Base-by-base conservation (phyloP, 1,140 invertebrate genomes). In the Parapsyche elsis region DNA sequence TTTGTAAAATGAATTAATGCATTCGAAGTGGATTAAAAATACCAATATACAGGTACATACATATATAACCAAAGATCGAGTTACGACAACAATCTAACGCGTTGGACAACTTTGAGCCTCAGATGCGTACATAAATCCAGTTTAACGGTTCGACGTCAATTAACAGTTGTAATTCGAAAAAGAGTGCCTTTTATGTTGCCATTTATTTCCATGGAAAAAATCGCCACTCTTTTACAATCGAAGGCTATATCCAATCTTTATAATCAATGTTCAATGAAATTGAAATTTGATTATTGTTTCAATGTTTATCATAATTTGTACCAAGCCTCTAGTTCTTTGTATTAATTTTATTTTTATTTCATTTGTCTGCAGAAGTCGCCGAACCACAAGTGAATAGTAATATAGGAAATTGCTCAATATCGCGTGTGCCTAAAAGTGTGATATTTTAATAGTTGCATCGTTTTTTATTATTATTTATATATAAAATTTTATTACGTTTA, bases 91-190 rank as follows among this genome's bases (percentile, higher is more conserved):
- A 73, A 73, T 67, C 64, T 67, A 73, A 73, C 38, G 24, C 45
- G 71, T 46, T 12, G 30, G 38, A 45, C 71, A 49, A 73, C 71
- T 45, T 73, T 38, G 5, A 24, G 21, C 71, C 26, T n/a, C 71
- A 73, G 45, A 73, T 73, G 45, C 45, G 71, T 49, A 38, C 38
- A 75, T 75, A 57, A 57, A 75, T 75, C 73, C 53, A 75, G 73
- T 75, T 75, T 75, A 75, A 59, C 73, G 73, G 73, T 75, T 57
- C 23, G 10, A 75, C 49, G 73, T 75, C 73, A 75, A 75, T 75
- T 75, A 75, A 75, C 73, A 75, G 73, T 75, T 75, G 73, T 57
- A 75, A 75, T 75, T 75, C 53, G 46, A 14, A 75, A 45, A 67
- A 67, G 64, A 67, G 64, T 67, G 64, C 64, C 64, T 67, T 67